phyloP scores from a whole-genome alignment of 2,888 invertebrate species.

The Cinara cedri region DNA sequence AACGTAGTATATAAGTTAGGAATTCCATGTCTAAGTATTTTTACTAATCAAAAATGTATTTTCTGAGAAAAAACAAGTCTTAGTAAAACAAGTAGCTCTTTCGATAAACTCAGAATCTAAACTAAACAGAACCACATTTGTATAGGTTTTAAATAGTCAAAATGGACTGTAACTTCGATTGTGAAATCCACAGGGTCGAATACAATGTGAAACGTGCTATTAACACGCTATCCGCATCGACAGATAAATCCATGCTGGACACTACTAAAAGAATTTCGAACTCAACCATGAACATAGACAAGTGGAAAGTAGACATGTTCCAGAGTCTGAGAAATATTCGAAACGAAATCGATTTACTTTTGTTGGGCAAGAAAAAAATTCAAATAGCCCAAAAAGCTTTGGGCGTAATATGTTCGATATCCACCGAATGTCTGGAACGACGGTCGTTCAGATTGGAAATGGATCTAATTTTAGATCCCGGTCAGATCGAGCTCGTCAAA shows the following conservation, averaged over 20 bases:
- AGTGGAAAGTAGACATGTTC: conserved; percentile 1
- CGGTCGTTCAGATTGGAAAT: conserved; percentile 19
- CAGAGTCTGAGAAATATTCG: neutral
- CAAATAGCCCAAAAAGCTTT: conserved; percentile 19
- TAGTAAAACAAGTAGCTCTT: too few species aligned
- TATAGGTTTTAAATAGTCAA: neutral
- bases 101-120: too few species aligned
- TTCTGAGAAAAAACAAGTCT: too few species aligned
- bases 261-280: conserved; percentile 24
- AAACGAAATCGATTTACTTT: conserved; percentile 26
- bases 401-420: conserved; percentile 32
- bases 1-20: too few species aligned
- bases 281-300: neutral
- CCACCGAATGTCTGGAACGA: conserved; percentile 36
- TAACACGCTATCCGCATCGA: conserved; percentile 31
- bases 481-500: conserved; percentile 41
- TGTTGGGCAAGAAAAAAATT: neutral
- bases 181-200: conserved; percentile 8
- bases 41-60: too few species aligned
- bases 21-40: too few species aligned
- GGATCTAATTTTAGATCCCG: conserved; percentile 33
- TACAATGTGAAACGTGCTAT: conserved; percentile 44
- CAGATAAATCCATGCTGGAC: conserved; percentile 16
- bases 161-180: too few species aligned
- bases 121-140: too few species aligned